phyloP scores from a whole-genome alignment of 2,888 invertebrate genomes.

The Oscheius myriophilus region DNA sequence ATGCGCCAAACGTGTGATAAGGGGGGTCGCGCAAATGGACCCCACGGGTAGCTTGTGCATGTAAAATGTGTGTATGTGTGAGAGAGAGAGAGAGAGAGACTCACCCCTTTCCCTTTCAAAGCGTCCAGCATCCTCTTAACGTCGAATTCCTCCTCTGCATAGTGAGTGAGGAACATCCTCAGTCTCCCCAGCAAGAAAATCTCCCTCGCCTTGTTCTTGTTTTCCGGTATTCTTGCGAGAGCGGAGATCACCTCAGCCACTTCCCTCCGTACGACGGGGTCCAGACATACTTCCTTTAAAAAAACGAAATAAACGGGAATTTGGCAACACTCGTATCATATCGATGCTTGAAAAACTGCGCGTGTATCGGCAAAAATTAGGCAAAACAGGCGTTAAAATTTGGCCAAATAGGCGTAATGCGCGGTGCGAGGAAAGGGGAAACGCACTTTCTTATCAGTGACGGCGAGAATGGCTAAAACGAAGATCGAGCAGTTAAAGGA shows the following conservation, averaged over 20 bases:
- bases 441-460: conserved; percentile 20
- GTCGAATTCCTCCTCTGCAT: background rate
- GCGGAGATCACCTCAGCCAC: conserved; percentile 3
- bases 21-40: too few relatives aligned
- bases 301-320: too few relatives aligned
- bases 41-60: too few relatives aligned
- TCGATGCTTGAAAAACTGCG: too few relatives aligned
- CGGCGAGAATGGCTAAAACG: conserved; percentile 1
- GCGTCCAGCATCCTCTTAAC: background rate
- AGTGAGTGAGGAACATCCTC: conserved; percentile 3
- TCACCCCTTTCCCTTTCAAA: background rate
- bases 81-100: background rate
- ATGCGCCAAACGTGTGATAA: too few relatives aligned
- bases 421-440: background rate
- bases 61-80: too few relatives aligned
- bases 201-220: background rate
- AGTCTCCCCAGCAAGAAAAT: conserved; percentile 15
- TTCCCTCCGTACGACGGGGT: background rate
- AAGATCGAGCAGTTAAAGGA: conserved; percentile 12
- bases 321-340: too few relatives aligned
- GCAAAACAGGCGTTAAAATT: too few relatives aligned
- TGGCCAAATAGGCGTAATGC: background rate
- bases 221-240: conserved; percentile 5
- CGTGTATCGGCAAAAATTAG: too few relatives aligned
- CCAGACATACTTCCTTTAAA: too few relatives aligned